Conservation (phyloP, 2,797 vertebrate species). For the Microtus agrestis region DNA sequence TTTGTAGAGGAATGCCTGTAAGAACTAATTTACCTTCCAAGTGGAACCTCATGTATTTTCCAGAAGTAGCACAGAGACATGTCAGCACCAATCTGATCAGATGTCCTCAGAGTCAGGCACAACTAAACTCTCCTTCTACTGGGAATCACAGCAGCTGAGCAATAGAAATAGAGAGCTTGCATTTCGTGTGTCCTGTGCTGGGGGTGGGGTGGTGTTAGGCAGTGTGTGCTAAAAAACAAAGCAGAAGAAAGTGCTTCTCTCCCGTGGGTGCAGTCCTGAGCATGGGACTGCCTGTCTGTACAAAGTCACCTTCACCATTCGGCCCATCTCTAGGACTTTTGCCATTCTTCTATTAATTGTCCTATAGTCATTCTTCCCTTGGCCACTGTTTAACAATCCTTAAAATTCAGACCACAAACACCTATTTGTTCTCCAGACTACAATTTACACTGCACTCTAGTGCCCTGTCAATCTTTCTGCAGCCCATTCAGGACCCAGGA, state of each 20-base stretch:
- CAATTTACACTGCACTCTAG: too few relatives aligned
- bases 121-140: neutral
- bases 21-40: constrained; percentile 51
- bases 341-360: neutral
- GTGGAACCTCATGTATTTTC: neutral
- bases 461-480: neutral
- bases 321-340: neutral
- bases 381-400: neutral
- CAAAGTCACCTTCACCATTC: neutral
- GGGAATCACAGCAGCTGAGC: neutral
- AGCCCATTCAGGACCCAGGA: neutral
- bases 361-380: neutral
- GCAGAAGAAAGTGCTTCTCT: neutral
- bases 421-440: neutral
- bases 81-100: neutral
- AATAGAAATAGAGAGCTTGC: neutral
- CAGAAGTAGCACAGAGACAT: neutral
- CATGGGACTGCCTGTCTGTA: neutral
- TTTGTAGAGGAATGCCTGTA: neutral
- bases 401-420: neutral
- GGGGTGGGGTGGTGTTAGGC: neutral
- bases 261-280: neutral
- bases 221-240: neutral
- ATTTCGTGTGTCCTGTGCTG: neutral
- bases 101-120: neutral